Conservation (phyloP, 2,888 invertebrate species). For the Macrophya annulata region DNA sequence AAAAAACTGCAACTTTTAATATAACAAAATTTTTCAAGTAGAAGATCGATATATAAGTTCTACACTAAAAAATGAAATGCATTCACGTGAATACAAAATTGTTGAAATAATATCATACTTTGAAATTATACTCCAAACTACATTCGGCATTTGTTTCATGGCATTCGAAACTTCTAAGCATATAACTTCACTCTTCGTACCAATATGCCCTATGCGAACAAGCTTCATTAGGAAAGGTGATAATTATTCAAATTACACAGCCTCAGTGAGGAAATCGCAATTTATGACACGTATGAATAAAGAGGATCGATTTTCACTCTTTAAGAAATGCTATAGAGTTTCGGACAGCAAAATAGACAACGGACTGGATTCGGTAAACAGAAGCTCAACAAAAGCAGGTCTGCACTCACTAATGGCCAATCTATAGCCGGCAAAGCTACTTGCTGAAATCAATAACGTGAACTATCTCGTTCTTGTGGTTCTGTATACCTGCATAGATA, state of each 20-base stretch:
- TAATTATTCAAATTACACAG: background rate
- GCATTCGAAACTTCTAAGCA: background rate
- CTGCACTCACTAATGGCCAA: conserved; percentile 1
- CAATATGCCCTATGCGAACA: background rate
- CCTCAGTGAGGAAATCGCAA: background rate
- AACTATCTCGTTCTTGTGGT: background rate
- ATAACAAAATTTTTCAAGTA: background rate
- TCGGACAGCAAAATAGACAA: background rate
- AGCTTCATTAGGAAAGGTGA: background rate
- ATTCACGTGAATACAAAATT: background rate
- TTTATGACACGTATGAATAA: background rate
- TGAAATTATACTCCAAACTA: too few relatives aligned
- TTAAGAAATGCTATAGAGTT: conserved; percentile 22
- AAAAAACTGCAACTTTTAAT: background rate
- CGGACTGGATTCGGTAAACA: conserved; percentile 15
- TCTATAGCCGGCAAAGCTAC: background rate
- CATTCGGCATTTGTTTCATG: too few relatives aligned
- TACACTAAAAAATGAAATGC: background rate
- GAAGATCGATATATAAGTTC: background rate
- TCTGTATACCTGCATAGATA: background rate
- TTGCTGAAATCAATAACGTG: background rate
- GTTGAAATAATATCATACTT: background rate
- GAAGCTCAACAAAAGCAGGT: conserved; percentile 12
- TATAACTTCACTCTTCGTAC: background rate
- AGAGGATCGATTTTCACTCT: background rate